Evolutionary conservation across 2,113 vertebrate genomes (phyloP), one percentile per base, ranked within the genome.

Genomic region (Erinaceus europaeus): DNA sequence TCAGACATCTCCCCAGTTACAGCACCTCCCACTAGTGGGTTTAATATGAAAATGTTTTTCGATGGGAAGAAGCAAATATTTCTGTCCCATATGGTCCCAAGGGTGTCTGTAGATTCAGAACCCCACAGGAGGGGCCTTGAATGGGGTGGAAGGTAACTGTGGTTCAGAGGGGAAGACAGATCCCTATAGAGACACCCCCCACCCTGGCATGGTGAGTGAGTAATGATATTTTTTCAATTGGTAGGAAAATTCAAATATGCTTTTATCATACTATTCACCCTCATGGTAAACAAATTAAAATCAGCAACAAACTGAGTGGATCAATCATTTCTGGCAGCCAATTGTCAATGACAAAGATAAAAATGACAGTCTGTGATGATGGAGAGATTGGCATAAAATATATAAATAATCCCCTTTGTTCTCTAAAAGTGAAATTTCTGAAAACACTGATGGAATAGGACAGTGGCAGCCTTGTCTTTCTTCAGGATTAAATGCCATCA

Each of bases 391-490:
- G 64, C 36, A 3, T 20, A 1, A 57, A n/a, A 23, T 14, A n/a
- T 32, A 29, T 4, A n/a, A 17, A 10, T 3, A 20, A 79, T 74
- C 38, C 8, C 44, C 29, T 52, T 44, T 48, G 64, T 65, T 68
- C 59, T 62, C 59, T 0, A 9, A 40, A 21, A 44, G 53, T 5
- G 7, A 14, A 27, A 29, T 50, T 46, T 13, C n/a, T n/a, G n/a
- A n/a, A n/a, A 8, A 64, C 40, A 13, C 23, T 3, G 1, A 48
- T 2, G 34, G 38, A 9, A 1, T 1, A 0, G 20, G 75, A 40
- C 17, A 5, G n/a, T 0, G 0, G 64, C n/a, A 13, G 59, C 34
- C 14, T 1, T 5, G 50, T 0, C 1, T 1, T 2, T 52, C 29
- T 50, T 32, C 9, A 1, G 15, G 79, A 53, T 12, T 12, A 34